Conservation (phyloP, 2,113 vertebrate genomes). For the Tachuris rubrigastra region DNA sequence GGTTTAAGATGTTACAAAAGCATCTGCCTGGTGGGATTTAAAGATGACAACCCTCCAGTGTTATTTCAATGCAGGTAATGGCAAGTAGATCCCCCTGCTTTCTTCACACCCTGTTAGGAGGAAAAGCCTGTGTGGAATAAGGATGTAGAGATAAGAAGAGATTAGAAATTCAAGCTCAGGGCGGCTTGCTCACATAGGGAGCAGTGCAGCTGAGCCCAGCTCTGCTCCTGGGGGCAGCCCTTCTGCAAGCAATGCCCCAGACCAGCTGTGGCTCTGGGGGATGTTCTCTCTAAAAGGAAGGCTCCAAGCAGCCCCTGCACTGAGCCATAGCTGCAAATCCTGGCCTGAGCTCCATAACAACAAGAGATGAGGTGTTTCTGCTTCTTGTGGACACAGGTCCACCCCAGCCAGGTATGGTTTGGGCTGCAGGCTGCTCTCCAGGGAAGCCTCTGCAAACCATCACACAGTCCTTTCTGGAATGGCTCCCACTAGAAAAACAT, state of each 20-base stretch:
- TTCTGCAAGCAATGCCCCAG: neutral
- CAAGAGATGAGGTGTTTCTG: neutral
- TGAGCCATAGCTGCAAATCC: neutral
- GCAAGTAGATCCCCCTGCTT: slow-evolving; percentile 20
- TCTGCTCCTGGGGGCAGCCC: neutral
- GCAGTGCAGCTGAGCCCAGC: neutral
- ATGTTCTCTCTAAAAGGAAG: neutral
- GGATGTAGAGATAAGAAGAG: slow-evolving; percentile 43
- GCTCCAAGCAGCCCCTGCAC: neutral
- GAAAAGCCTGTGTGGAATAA: slow-evolving; percentile 44
- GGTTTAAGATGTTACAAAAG: slow-evolving; percentile 60
- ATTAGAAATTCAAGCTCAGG: slow-evolving; percentile 21
- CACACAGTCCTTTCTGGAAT: neutral
- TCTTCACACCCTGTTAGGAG: slow-evolving; percentile 2
- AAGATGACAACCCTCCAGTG: slow-evolving; percentile 41
- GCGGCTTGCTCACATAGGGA: neutral
- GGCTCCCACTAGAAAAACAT: neutral
- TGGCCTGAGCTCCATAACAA: neutral
- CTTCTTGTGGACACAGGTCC: neutral
- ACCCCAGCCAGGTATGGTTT: neutral
- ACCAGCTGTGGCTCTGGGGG: neutral
- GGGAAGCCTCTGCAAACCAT: neutral
- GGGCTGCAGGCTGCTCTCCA: neutral
- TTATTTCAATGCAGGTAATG: slow-evolving; percentile 25
- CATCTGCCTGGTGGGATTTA: slow-evolving; percentile 41